These are phyloP conservation scores for Enoplosus armatus DNA, from an alignment of 2,797 vertebrate species.

Conservation along the genomic window DNA sequence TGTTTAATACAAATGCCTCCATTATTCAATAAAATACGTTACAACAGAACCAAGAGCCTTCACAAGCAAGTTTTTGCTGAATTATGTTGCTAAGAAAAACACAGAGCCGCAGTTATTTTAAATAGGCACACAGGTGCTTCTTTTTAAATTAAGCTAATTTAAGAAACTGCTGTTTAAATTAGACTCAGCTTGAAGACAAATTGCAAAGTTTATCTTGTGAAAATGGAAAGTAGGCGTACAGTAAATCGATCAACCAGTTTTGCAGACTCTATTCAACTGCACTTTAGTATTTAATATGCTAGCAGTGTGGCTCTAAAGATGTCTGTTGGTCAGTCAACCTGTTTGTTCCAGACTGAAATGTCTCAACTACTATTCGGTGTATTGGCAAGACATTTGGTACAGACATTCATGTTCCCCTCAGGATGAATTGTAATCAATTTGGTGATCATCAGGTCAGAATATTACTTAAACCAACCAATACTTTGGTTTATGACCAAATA, in stretches of 20 bases:
- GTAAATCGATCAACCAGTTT: constrained; percentile 5
- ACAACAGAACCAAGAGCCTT: neutral
- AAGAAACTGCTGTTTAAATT: neutral
- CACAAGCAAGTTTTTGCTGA: neutral
- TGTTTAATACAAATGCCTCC: constrained; percentile 24
- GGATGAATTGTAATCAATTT: neutral
- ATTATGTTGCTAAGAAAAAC: constrained; percentile 11
- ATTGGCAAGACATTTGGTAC: neutral
- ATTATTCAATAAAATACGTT: constrained; percentile 2
- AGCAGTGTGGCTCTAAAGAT: neutral
- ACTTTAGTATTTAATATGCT: neutral
- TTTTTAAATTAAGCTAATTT: constrained; percentile 12
- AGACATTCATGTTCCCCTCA: neutral
- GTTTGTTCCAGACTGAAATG: neutral
- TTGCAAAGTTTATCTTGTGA: neutral
- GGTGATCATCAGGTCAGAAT: neutral
- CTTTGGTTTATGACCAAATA: neutral
- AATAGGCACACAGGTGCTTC: constrained; percentile 12
- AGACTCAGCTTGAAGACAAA: neutral
- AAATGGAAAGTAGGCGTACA: neutral
- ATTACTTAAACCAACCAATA: neutral
- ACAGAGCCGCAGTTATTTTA: neutral
- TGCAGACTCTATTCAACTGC: neutral
- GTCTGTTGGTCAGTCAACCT: neutral
- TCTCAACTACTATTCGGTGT: no score